Evolutionary conservation across 2,113 vertebrate genomes (phyloP).

Genomic region (Sarotherodon lohbergeri): DNA sequence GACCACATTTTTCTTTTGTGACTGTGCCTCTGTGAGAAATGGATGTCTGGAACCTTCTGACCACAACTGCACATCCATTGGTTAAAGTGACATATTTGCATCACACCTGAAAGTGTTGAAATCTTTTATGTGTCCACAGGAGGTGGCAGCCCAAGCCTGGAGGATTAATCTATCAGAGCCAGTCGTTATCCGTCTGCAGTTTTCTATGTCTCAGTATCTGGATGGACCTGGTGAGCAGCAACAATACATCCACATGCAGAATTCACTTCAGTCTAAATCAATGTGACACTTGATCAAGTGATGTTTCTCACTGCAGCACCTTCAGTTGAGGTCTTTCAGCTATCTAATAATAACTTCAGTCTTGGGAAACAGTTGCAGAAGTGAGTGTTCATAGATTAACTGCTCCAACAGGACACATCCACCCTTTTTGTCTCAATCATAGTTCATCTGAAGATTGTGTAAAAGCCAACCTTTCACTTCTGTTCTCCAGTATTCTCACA

Average conservation of each 20-base stretch:
- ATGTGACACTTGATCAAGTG: not conserved
- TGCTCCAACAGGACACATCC: not conserved
- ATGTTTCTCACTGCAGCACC: constrained; percentile 73
- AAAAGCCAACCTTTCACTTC: not conserved
- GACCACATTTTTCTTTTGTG: not conserved
- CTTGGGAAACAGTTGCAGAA: constrained; percentile 88
- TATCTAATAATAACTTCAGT: constrained; percentile 83
- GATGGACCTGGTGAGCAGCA: constrained; percentile 85
- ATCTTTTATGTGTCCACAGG: constrained; percentile 61
- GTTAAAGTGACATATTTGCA: not conserved
- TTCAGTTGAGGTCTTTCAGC: constrained; percentile 89
- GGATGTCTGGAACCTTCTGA: not conserved
- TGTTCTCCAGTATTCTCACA: constrained; percentile 77
- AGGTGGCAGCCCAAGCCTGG: constrained; percentile 85
- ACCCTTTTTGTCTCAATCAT: not conserved
- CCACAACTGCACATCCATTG: not conserved
- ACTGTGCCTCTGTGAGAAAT: not conserved
- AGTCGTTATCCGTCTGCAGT: constrained; percentile 83
- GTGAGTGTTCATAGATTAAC: constrained; percentile 63
- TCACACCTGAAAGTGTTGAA: not conserved
- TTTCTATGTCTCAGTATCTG: constrained; percentile 89
- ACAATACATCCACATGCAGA: not conserved
- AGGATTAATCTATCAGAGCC: constrained; percentile 84
- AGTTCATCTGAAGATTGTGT: not conserved
- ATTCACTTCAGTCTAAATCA: not conserved